Conservation (phyloP, 2,888 invertebrate species). For the Drosophila yooni region DNA sequence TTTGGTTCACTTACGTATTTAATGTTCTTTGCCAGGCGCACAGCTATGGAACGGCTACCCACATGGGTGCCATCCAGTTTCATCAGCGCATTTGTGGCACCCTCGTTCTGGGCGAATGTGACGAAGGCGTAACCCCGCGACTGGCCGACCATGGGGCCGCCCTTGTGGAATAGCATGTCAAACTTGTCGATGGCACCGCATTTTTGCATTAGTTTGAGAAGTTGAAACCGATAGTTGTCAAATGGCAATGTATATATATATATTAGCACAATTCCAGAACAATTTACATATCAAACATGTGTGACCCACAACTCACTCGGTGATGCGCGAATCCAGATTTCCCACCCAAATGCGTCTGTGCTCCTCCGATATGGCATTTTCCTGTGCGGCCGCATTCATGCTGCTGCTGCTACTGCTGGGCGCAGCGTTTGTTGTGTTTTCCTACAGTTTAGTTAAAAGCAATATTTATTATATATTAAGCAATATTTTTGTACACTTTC, state of each 20-base stretch:
- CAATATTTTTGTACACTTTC: neutral
- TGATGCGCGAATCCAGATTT: conserved; percentile 94
- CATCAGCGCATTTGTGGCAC: conserved; percentile 90
- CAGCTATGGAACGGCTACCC: conserved; percentile 91
- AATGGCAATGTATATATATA: conserved; percentile 47
- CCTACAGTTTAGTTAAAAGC: conserved; percentile 12
- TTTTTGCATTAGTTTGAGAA: conserved; percentile 98
- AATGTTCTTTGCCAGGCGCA: conserved; percentile 92
- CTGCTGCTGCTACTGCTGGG: conserved; percentile 15
- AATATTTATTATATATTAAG: neutral
- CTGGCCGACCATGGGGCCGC: conserved; percentile 94
- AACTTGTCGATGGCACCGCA: conserved; percentile 97
- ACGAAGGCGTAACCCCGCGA: conserved; percentile 97
- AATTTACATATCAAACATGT: neutral
- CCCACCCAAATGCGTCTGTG: conserved; percentile 92
- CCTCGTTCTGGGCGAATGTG: conserved; percentile 88
- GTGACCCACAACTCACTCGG: conserved; percentile 92
- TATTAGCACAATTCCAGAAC: conserved; percentile 44
- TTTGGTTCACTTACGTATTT: conserved; percentile 86
- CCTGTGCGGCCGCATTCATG: conserved; percentile 1
- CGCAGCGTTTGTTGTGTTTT: conserved; percentile 6
- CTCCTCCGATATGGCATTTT: conserved; percentile 72
- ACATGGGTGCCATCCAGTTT: conserved; percentile 91
- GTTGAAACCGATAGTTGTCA: conserved; percentile 92
- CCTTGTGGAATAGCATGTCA: conserved; percentile 97